Conservation (phyloP, 2,797 vertebrate genomes). For the Scleropages formosus region DNA sequence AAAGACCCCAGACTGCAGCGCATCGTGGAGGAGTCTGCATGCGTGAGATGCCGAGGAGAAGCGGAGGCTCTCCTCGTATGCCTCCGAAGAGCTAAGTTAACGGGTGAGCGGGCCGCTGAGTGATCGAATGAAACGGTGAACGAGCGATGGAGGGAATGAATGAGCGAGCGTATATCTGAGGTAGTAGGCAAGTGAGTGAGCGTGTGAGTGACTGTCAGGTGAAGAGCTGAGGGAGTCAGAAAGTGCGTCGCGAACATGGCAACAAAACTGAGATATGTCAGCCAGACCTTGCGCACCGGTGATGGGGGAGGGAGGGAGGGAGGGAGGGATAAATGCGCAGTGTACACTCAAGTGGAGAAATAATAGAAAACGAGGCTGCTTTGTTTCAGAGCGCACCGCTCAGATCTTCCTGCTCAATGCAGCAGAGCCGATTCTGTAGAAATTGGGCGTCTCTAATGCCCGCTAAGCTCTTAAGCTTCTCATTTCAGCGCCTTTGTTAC, state of each 20-base stretch:
- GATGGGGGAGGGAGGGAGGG: not conserved
- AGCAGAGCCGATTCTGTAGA: conserved; percentile 55
- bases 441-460: conserved; percentile 59
- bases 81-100: not conserved
- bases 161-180: no score
- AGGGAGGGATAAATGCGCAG: not conserved
- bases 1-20: not conserved
- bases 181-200: no score
- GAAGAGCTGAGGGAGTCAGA: not conserved
- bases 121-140: not conserved
- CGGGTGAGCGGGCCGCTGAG: not conserved
- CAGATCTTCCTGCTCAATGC: conserved; percentile 36
- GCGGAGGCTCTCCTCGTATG: not conserved
- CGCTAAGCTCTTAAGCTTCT: conserved; percentile 68
- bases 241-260: not conserved
- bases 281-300: not conserved
- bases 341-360: conserved; percentile 24
- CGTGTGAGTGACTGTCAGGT: not conserved
- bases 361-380: conserved; percentile 44
- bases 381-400: conserved; percentile 37
- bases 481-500: conserved; percentile 63
- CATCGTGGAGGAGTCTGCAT: not conserved
- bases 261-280: not conserved
- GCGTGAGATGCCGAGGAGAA: not conserved
- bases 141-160: not conserved